These are phyloP conservation scores for Pangasius larnaudii DNA, from an alignment of 2,797 vertebrate species.

Conservation along the genomic window DNA sequence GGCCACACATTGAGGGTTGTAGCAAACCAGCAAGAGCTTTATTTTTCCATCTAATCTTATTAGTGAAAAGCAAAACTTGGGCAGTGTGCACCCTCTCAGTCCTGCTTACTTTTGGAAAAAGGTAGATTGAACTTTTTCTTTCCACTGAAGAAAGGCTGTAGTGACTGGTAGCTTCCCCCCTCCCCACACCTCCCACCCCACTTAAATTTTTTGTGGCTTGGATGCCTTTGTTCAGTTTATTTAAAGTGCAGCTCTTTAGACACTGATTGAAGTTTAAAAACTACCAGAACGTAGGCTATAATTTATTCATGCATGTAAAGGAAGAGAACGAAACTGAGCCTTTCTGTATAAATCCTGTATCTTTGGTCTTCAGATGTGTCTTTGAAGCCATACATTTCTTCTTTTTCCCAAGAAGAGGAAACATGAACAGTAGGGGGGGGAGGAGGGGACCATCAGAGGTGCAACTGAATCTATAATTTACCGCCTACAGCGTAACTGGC, in stretches of 20 bases:
- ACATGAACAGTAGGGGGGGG: background rate
- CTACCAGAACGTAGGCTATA: background rate
- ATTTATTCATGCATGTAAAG: background rate
- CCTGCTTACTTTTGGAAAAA: background rate
- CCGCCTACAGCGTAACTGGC: conserved; percentile 2
- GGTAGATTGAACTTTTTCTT: background rate
- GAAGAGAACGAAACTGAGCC: background rate
- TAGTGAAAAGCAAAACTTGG: background rate
- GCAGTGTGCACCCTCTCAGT: background rate
- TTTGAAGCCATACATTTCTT: conserved; percentile 4
- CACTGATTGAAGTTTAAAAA: background rate
- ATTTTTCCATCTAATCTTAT: conserved; percentile 31
- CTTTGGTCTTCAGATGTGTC: background rate
- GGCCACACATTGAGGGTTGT: conserved; percentile 20
- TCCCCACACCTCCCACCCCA: no score
- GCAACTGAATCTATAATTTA: conserved; percentile 25
- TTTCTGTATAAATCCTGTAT: background rate
- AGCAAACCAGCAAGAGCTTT: background rate
- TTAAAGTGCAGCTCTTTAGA: conserved; percentile 11
- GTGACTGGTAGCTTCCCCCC: background rate
- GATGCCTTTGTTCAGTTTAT: background rate
- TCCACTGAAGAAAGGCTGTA: background rate
- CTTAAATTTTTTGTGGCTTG: background rate
- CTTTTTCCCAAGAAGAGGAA: background rate
- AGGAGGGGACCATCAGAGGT: background rate